These are phyloP conservation scores for Psittacula echo DNA, from an alignment of 2,797 vertebrate species.

Conservation along the genomic window DNA sequence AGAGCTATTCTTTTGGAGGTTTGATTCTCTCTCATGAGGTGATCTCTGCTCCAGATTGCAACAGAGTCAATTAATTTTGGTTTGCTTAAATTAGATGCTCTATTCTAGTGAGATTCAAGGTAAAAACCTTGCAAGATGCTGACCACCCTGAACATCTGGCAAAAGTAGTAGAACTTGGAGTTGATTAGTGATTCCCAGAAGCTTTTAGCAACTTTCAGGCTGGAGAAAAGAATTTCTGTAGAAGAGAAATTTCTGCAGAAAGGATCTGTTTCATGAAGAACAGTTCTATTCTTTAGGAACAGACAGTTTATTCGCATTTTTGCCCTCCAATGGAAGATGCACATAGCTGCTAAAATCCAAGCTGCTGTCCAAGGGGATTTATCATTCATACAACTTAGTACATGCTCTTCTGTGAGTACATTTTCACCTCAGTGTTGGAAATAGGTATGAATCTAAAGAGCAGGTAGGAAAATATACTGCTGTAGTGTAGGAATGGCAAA, in stretches of 20 bases:
- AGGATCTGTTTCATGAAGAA: not conserved
- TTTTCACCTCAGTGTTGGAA: not conserved
- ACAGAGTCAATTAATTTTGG: slow-evolving; percentile 10
- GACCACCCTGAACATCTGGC: slow-evolving; percentile 14
- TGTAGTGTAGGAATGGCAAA: not conserved
- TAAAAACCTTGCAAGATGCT: not conserved
- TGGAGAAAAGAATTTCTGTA: not conserved
- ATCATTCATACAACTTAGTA: not conserved
- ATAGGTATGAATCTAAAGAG: not conserved
- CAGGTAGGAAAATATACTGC: not conserved
- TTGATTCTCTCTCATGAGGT: not conserved
- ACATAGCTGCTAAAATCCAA: not conserved
- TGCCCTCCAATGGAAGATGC: not conserved
- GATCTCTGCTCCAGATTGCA: not conserved
- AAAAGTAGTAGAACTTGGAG: not conserved
- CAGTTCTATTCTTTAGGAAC: not conserved
- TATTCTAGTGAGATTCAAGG: not conserved
- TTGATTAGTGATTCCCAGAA: not conserved
- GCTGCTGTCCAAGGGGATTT: not conserved
- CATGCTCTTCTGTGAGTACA: not conserved
- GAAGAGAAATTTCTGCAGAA: not conserved
- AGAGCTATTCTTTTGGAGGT: not conserved
- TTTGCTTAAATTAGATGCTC: slow-evolving; percentile 3
- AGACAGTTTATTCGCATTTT: not conserved
- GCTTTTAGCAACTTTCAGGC: not conserved